phyloP scores from a whole-genome alignment of 2,113 vertebrate species.

The Elaphurus davidianus region DNA sequence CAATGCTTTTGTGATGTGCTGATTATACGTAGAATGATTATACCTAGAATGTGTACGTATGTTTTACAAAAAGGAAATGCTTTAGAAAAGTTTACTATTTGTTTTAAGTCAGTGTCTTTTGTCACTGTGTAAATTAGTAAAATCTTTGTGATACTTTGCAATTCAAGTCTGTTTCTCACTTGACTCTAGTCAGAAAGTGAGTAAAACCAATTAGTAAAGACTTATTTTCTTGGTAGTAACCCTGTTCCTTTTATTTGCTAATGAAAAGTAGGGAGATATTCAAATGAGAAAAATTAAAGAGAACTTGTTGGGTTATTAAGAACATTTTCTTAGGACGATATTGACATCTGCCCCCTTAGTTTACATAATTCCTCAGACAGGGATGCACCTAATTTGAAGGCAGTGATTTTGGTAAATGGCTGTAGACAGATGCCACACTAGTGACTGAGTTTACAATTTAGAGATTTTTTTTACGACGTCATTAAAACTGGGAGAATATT shows the following conservation, averaged over 20 bases:
- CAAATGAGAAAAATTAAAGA: neutral
- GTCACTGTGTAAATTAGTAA: neutral
- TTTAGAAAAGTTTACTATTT: slow-evolving; percentile 32
- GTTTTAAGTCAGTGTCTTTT: slow-evolving; percentile 9
- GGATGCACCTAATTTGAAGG: neutral
- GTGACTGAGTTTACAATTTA: neutral
- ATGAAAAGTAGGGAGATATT: neutral
- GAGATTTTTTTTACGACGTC: neutral
- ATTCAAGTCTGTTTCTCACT: neutral
- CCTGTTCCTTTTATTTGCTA: neutral
- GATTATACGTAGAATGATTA: slow-evolving; percentile 38
- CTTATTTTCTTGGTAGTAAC: neutral
- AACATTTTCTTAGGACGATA: neutral
- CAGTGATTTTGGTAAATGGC: neutral
- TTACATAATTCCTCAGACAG: neutral
- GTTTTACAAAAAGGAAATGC: slow-evolving; percentile 43
- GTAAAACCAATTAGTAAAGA: neutral
- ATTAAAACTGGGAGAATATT: neutral
- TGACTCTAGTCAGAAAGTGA: neutral
- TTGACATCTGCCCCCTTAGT: neutral
- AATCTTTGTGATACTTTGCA: neutral
- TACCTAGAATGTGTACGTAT: slow-evolving; percentile 61
- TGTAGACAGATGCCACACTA: neutral
- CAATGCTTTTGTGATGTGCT: slow-evolving; percentile 70
- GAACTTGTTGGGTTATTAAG: neutral